Base-by-base conservation (phyloP, 2,888 invertebrate genomes). In the Troilus luridus region DNA sequence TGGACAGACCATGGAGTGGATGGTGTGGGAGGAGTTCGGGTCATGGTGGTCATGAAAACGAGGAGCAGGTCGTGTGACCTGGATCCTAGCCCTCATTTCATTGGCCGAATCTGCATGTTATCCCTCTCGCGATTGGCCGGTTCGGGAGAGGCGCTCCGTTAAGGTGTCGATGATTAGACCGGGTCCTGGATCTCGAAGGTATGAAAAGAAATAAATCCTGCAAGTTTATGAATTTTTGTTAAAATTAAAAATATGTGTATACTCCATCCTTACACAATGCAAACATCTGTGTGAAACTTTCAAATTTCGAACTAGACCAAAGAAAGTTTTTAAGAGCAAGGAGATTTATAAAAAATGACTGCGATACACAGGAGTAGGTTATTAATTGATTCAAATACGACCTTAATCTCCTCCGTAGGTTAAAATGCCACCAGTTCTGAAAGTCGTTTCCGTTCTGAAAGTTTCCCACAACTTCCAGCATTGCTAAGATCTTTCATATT, bases 11-110 rank as follows among this genome's bases (percentile, higher is more conserved):
- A 7, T 41, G 41, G 41, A 41, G 41, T 41, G 5, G 41, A 41
- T 41, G 41, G 21, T 21, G 72, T 72, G 72, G 77, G 81, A 85
- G 56, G 85, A 85, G 85, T 21, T 56, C 85, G 85, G 85, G 21
- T 54, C 81, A 56, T n/a, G 17, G 8, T 17, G 54, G 77, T 77
- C 77, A 77, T 77, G 77, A 77, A 77, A 77, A 14, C 14, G 77
- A 27, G 77, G 12, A 19, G 21, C 56, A 10, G 85, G 85, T 85
- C 85, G 85, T 56, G 81, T 81, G 81, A 54, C 81, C 81, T 81
- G 85, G 56, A 85, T 85, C n/a, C 56, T 7, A 77, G 27, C 72
- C 27, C 10, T 41, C 14, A 8, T 10, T 17, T 41, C 72, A 77
- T 77, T 77, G 7, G 72, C 72, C 41, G 41, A 6, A 17, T 9